A percentile compares a stretch with the other conserved stretches of the same genome.
Conservation (phyloP, 2,113 vertebrate genomes). For the Poeciliopsis occidentalis region DNA sequence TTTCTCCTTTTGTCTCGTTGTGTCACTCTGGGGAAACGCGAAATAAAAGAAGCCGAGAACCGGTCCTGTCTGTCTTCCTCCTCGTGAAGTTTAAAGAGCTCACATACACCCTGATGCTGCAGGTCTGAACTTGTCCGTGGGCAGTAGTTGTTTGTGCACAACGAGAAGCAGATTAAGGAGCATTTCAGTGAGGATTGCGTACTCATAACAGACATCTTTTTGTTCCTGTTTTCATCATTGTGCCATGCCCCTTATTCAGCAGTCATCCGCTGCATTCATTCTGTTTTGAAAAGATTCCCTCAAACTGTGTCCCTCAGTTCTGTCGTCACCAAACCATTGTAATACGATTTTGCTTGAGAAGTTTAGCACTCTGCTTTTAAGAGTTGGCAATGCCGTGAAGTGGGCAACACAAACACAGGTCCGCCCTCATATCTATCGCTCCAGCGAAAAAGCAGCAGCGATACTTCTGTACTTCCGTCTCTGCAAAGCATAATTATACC, state of each 20-base stretch:
- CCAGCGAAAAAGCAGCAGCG: not conserved
- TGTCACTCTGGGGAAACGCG: conserved; percentile 40
- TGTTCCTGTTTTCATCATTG: conserved; percentile 4
- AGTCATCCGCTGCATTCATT: conserved; percentile 39
- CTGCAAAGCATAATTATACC: not conserved
- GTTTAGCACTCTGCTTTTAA: not conserved
- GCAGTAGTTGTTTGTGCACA: conserved; percentile 14
- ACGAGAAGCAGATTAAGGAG: conserved; percentile 27
- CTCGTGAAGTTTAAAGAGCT: conserved; percentile 27
- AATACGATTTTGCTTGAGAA: conserved; percentile 17
- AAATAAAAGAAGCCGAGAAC: conserved; percentile 17
- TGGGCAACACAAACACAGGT: not conserved
- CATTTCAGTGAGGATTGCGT: conserved; percentile 12
- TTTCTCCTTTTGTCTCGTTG: conserved; percentile 15
- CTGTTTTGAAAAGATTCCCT: conserved; percentile 18
- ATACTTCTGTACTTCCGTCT: not conserved
- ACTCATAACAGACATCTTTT: conserved; percentile 12
- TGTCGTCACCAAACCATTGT: conserved; percentile 11
- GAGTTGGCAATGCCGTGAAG: not conserved
- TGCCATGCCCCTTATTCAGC: conserved; percentile 23
- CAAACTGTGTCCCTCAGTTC: conserved; percentile 13
- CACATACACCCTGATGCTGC: conserved; percentile 47
- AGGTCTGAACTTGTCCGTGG: conserved; percentile 55
- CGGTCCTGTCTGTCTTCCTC: conserved; percentile 31
- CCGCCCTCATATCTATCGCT: not conserved